Base-by-base conservation (phyloP, 2,797 vertebrate genomes). In the Pyrocephalus nanus region DNA sequence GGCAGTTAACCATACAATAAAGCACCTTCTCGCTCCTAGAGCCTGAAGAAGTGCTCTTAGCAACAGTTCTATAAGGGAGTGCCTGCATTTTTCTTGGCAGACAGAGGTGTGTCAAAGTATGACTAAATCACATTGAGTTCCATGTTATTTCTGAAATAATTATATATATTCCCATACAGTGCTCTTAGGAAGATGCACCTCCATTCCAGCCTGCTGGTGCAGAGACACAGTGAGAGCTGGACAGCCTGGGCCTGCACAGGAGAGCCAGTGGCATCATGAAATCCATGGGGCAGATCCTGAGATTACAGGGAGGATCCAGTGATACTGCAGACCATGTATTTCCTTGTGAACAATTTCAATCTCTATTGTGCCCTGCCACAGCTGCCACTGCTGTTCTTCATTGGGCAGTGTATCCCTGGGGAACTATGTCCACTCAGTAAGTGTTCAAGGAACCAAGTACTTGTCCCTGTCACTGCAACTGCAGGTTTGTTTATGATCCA, bases 21-120 rank as follows among this genome's bases (percentile, higher is more conserved):
- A 92, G 92, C 66, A 75, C 74, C 88, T 96, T 95, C 83, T 90
- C 70, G 66, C 93, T 93, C 83, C 51, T 13, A 38, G 70, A 93
- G 83, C 90, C 93, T 92, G 78, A 71, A 90, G 65, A 87, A 89
- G 58, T 45, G 79, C 73, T 95, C 94, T 94, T 95, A 94, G 96
- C 92, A 95, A 88, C 93, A 93, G 86, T 65, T 88, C 71, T 93
- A 0, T 54, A 83, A 95, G 86, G 82, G 77, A 95, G 79, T 72
- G 90, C 65, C 89, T 94, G 89, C 88, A 75, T 95, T 84, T 96
- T 95, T 93, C 96, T 95, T 96, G 96, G 96, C 96, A 96, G 92
- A 92, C 95, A 95, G 93, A 91, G 93, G 95, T 94, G 90, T 95
- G 90, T 95, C 93, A 86, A 90, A 95, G 88, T 34, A 88, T 95